These are phyloP conservation scores for Cephalopterus ornatus DNA, from an alignment of 2,113 vertebrate species.

Conservation along the genomic window DNA sequence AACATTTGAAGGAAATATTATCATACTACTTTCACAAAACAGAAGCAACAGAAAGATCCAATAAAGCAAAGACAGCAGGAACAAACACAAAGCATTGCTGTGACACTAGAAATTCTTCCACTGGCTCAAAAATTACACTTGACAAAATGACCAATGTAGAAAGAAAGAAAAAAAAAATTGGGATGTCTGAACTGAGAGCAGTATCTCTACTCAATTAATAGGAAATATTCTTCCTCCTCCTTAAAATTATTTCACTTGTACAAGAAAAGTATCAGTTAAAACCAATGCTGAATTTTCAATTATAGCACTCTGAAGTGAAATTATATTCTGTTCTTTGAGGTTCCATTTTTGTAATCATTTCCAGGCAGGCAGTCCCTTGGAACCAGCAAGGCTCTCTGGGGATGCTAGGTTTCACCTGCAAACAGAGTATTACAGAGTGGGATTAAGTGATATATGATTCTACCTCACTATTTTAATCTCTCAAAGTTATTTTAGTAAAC, in stretches of 20 bases:
- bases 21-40: not conserved
- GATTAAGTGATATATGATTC: slow-evolving; percentile 14
- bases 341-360: not conserved
- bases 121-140: not conserved
- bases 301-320: not conserved
- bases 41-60: not conserved
- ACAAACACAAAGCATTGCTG: not conserved
- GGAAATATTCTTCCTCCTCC: not conserved
- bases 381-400: not conserved
- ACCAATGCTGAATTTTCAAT: not conserved
- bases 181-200: not conserved
- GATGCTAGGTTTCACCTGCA: not conserved
- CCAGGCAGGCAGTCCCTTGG: not conserved
- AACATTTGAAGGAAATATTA: not conserved
- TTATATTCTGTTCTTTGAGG: not conserved
- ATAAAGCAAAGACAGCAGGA: not conserved
- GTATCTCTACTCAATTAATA: not conserved
- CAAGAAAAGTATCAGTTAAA: not conserved
- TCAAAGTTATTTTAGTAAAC: slow-evolving; percentile 33
- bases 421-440: not conserved
- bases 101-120: not conserved
- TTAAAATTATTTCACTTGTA: not conserved
- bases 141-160: not conserved
- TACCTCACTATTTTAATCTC: slow-evolving; percentile 8
- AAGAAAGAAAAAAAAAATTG: not conserved